Evolutionary conservation across 2,113 vertebrate genomes (phyloP).

Genomic region (Anguilla japonica): DNA sequence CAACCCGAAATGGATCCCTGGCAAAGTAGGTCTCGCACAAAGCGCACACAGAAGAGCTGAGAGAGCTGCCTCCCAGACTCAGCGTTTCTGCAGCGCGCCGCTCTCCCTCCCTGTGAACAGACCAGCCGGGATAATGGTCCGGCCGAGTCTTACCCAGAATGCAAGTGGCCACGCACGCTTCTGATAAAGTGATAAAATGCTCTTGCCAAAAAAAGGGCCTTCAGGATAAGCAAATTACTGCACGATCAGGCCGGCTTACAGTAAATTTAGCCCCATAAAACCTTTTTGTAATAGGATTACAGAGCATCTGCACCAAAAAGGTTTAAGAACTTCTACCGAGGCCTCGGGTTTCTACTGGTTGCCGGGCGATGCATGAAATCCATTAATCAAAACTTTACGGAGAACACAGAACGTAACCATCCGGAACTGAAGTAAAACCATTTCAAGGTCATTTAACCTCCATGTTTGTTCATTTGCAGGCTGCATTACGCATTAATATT

Average conservation of each 20-base stretch:
- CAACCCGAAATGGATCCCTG: neutral
- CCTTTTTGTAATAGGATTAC: neutral
- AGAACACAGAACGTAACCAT: neutral
- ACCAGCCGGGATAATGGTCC: neutral
- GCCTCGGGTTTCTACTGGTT: neutral
- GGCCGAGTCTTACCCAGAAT: too few relatives aligned
- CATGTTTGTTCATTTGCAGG: neutral
- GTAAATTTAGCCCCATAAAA: neutral
- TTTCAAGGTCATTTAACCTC: constrained; percentile 1
- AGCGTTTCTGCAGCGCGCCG: neutral
- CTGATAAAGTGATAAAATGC: neutral
- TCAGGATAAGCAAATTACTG: neutral
- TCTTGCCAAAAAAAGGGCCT: neutral
- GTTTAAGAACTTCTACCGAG: neutral
- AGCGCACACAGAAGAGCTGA: neutral
- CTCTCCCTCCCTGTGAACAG: neutral
- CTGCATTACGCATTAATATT: neutral
- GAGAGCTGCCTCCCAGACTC: neutral
- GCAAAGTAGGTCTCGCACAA: neutral
- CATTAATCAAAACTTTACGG: neutral
- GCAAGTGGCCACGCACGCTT: neutral
- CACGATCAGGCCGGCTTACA: neutral
- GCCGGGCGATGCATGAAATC: neutral
- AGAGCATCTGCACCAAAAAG: neutral
- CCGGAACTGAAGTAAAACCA: neutral